Evolutionary conservation across 2,888 invertebrate species (phyloP), one percentile per base, ranked within the genome.

Genomic region (Agapostemon virescens): DNA sequence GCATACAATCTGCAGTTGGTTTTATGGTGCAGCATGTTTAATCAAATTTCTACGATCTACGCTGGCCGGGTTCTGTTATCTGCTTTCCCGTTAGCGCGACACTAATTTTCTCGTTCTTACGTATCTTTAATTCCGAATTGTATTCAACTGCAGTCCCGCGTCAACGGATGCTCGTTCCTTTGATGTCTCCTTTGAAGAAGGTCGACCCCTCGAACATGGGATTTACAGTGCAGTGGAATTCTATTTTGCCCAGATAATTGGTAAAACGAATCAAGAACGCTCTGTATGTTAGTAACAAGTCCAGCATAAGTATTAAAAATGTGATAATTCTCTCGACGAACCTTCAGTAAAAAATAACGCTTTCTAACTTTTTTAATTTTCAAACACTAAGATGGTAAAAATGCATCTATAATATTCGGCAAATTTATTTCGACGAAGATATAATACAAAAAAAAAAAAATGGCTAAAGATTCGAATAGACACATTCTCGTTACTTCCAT

Each of bases 1-100:
- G 80, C 73, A 64, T 80, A 66, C 80, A 80, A 80, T 80, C 80
- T 66, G 80, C 80, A 80, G 68, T 80, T 73, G 80, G 64, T 80
- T 80, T 69, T 73, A 69, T n/a, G 80, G 38, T 55, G 74, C 38
- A 64, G 64, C n/a, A 33, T 23, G 80, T 69, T 66, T 66, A 55
- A 58, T 80, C 40, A 66, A 69, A 80, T 80, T 80, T 80, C 52
- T 80, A 69, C 58, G 45, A 49, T 33, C 55, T 52, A 26, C 63
- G 36, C 30, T 42, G 63, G 11, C 30, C 64, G 42, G 64, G 63
- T 64, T 42, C 36, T 63, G 45, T 64, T 72, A 42, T 49, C 55
- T 49, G 33, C 55, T 33, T 30, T 23, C n/a, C n/a, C 15, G n/a
- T 33, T 42, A 77, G 63, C 78, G 66, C 38, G 66, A 67, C 66